phyloP scores from a whole-genome alignment of 2,797 vertebrate genomes.

The Microctenopoma steveboyesi region DNA sequence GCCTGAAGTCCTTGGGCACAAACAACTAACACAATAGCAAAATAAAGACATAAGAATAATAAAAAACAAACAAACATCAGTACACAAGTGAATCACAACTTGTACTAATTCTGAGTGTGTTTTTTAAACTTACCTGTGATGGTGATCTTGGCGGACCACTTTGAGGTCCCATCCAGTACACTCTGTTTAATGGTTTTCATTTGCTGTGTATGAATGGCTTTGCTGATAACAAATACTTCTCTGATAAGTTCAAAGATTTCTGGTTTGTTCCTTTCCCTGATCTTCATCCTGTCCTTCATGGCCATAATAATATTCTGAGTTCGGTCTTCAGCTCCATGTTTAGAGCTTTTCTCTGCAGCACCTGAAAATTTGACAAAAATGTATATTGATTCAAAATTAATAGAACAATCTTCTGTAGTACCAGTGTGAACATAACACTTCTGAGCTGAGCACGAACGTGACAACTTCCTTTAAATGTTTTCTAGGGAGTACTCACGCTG shows the following conservation, averaged over 20 bases:
- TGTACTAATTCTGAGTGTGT: neutral
- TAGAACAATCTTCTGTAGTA: neutral
- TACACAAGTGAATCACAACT: neutral
- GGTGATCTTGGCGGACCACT: slow-evolving; percentile 98
- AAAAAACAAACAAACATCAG: neutral
- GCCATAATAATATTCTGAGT: slow-evolving; percentile 99
- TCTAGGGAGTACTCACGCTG: slow-evolving; percentile 83
- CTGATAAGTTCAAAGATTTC: slow-evolving; percentile 97
- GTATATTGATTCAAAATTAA: neutral
- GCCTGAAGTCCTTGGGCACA: slow-evolving; percentile 98
- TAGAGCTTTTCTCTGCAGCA: slow-evolving; percentile 95
- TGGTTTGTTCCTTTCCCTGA: slow-evolving; percentile 95
- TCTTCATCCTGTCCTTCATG: slow-evolving; percentile 99
- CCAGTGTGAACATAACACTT: neutral
- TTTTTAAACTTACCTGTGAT: slow-evolving; percentile 87
- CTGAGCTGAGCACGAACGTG: neutral
- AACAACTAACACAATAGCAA: slow-evolving; percentile 84
- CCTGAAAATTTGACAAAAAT: slow-evolving; percentile 74
- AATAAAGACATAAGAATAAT: slow-evolving; percentile 1
- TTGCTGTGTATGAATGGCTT: slow-evolving; percentile 91
- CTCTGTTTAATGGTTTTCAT: slow-evolving; percentile 99
- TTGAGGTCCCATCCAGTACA: slow-evolving; percentile 96
- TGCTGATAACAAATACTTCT: slow-evolving; percentile 92
- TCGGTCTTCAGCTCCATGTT: slow-evolving; percentile 95
- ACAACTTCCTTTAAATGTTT: neutral